Evolutionary conservation across 1,140 invertebrate species (phyloP).

Genomic region (Anastrepha obliqua): DNA sequence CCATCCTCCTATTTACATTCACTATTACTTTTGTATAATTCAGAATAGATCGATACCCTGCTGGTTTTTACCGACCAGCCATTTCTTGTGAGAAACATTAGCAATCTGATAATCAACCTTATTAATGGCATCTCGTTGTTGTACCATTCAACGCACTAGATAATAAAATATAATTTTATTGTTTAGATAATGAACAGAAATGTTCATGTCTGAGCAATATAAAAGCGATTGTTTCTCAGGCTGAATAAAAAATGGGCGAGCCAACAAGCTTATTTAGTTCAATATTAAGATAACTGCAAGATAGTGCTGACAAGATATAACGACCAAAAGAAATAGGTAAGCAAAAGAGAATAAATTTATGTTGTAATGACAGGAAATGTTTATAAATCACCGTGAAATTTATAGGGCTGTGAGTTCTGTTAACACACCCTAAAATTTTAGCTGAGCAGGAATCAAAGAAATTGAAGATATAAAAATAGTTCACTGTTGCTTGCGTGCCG

Average conservation of each 20-base stretch:
- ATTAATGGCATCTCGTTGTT: not conserved
- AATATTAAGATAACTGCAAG: not conserved
- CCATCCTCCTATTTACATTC: no score
- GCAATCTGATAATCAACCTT: not conserved
- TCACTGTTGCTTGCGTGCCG: not conserved
- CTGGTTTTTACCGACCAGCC: no score
- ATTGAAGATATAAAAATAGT: not conserved
- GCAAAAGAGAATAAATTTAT: not conserved
- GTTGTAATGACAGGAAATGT: not conserved
- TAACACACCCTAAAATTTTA: not conserved
- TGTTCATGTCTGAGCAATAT: conserved; percentile 14
- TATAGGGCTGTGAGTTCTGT: not conserved
- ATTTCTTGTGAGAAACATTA: not conserved
- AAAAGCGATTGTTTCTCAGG: not conserved
- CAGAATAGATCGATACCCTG: no score
- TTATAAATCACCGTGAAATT: not conserved
- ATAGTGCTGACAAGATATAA: not conserved
- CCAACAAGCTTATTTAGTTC: not conserved
- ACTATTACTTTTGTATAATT: no score
- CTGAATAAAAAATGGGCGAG: not conserved
- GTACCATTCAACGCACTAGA: not conserved
- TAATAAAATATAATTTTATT: not conserved
- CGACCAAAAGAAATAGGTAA: not conserved
- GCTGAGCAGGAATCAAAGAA: not conserved
- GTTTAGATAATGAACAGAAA: not conserved